Base-by-base conservation (phyloP, 2,113 vertebrate genomes). In the Ia io region DNA sequence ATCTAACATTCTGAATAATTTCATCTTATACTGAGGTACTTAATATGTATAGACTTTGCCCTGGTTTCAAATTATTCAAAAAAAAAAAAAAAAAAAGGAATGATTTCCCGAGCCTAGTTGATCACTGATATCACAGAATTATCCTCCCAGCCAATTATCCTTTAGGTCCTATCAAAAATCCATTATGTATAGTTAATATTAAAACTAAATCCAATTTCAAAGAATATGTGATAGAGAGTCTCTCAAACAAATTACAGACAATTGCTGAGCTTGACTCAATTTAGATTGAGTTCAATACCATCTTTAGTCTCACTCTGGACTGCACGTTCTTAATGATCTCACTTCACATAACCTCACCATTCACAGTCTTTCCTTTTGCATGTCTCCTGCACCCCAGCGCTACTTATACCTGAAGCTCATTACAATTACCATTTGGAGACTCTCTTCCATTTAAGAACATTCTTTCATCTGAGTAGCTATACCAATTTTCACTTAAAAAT, bases 191-290 rank as follows among this genome's bases (percentile, higher is more conserved):
- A 71, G 69, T 90, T 97, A 93, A 96, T 95, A 76, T 90, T 97
- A 94, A 95, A 73, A 63, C 32, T 89, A 93, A 97, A 91, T 91
- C 74, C 70, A 82, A 40, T 97, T 97, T 96, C 70, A 97, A 95
- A 95, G 59, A 97, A 90, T 89, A 86, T 91, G 44, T 87, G 76
- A 96, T 95, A 93, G 87, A 96, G 88, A 91, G 71, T 87, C 70
- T 97, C 67, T 96, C 89, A 90, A 97, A 91, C 85, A 96, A 95
- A 95, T 95, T 93, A 93, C 37, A 89, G 91, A 88, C 56, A 92
- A 70, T 96, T 87, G 56, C 74, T 86, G 82, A 96, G 84, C 70
- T 93, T 93, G 84, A 84, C 79, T 97, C 88, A 96, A 88, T 90
- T 96, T 92, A 94, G 65, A 93, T 9, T 87, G 79, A 84, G 37